These are phyloP conservation scores for Porites australiensis DNA, from an alignment of 64 coral and sea anemone genomes.

Conservation along the genomic window DNA sequence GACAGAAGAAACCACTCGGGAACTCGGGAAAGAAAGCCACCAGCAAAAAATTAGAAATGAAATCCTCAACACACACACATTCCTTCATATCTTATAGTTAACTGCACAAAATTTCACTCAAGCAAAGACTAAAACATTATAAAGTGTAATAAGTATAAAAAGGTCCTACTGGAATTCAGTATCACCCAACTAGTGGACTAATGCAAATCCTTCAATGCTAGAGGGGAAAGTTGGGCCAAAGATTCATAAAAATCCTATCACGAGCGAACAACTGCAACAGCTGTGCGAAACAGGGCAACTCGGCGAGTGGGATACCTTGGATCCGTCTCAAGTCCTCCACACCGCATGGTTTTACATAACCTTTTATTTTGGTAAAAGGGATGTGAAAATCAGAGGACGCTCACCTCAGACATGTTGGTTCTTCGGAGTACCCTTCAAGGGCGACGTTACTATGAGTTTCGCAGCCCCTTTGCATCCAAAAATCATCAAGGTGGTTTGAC, in stretches of 20 bases:
- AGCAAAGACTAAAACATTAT: too few relatives aligned
- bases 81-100: too few relatives aligned
- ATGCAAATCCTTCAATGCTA: slow-evolving; percentile 9
- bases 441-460: slow-evolving; percentile 55
- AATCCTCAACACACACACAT: too few relatives aligned
- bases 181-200: too few relatives aligned
- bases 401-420: slow-evolving; percentile 53
- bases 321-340: slow-evolving; percentile 17
- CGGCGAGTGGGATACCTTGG: background rate
- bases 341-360: slow-evolving; percentile 60
- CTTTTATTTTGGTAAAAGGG: slow-evolving; percentile 63
- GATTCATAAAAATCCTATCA: slow-evolving; percentile 59
- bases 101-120: too few relatives aligned
- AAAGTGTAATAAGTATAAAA: slow-evolving; percentile 45
- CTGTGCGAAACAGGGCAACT: slow-evolving; percentile 37
- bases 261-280: slow-evolving; percentile 49
- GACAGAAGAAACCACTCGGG: too few relatives aligned
- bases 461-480: background rate
- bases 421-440: slow-evolving; percentile 22
- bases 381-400: slow-evolving; percentile 66
- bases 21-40: too few relatives aligned
- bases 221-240: slow-evolving; percentile 25
- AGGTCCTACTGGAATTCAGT: slow-evolving; percentile 62
- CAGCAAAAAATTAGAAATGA: too few relatives aligned
- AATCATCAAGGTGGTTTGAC: slow-evolving; percentile 55